Evolutionary conservation across 2,888 invertebrate species (phyloP).

Genomic region (Phrixothrix hirtus): DNA sequence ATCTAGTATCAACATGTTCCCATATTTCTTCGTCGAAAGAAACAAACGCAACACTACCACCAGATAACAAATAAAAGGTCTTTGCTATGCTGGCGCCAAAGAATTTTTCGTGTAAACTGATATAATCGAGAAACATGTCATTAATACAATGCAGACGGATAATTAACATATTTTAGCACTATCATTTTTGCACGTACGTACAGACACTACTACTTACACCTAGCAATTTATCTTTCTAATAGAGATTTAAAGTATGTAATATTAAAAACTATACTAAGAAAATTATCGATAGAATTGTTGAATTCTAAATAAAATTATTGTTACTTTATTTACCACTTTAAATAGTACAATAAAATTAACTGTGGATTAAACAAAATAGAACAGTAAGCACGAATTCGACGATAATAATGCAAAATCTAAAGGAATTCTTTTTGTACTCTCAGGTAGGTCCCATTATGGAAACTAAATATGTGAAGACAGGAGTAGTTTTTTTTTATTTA

Average conservation of each 20-base stretch:
- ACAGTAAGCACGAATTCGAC: neutral
- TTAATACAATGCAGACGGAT: slow-evolving; percentile 37
- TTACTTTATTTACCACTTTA: no score
- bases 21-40: slow-evolving; percentile 21
- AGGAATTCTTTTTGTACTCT: slow-evolving; percentile 1
- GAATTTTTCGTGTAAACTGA: slow-evolving; percentile 25
- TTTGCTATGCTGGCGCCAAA: slow-evolving; percentile 25
- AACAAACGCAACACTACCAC: slow-evolving; percentile 15
- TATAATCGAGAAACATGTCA: slow-evolving; percentile 37
- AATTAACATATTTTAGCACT: slow-evolving; percentile 39
- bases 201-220: slow-evolving; percentile 12
- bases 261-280: slow-evolving; percentile 4
- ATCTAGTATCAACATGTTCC: slow-evolving; percentile 22
- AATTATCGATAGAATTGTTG: no score
- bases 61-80: slow-evolving; percentile 20
- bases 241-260: slow-evolving; percentile 18
- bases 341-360: no score
- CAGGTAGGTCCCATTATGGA: slow-evolving; percentile 20
- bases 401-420: neutral
- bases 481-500: no score
- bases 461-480: slow-evolving; percentile 10
- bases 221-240: slow-evolving; percentile 24
- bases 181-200: slow-evolving; percentile 26
- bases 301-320: no score
- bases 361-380: no score